Evolutionary conservation across 2,888 invertebrate species (phyloP), one percentile per base, ranked within the genome.

Genomic region (Mesochorus sp.): DNA sequence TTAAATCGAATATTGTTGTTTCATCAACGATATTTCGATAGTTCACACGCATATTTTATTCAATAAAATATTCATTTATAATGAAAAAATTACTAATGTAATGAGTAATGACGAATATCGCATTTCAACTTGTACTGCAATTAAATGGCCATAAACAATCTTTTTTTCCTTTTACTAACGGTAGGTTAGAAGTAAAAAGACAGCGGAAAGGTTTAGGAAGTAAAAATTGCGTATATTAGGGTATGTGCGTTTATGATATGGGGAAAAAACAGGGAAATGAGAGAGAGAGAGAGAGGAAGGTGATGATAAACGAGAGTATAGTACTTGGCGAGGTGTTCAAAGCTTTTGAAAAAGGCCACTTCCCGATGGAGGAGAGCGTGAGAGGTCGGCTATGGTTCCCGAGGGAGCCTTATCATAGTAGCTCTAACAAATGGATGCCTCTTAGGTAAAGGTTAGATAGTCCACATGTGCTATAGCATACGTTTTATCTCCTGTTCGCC

Each of bases 361-460:
- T 47, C 19, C n/a, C 8, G 28, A 26, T 17, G 42, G 61, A 42
- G n/a, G 31, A 44, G 55, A 72, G 55, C 44, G 31, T n/a, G 44
- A 55, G 47, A 72, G 17, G 39, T 57, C 34, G 55, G 19, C 34
- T n/a, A 31, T 62, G 44, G 57, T 59, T 12, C 64, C 73, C 64
- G 55, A 47, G 73, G 64, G 73, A 73, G 73, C 66, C 55, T 73
- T 73, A 64, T 73, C 73, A 57, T 57, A 64, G 44, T 57, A 19
- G 55, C 47, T 64, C 53, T 73, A 73, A 73, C 57, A 64, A 73
- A 73, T 73, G 73, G 73, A 73, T 73, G 66, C 62, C 47, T 64
- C 47, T 47, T 57, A 57, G 42, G 61, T 44, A 42, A 26, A 61
- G 42, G 61, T 17, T 44, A 14, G 44, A 61, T 61, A 44, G 17